Conservation (phyloP, 2,113 vertebrate genomes). For the Vimba vimba region DNA sequence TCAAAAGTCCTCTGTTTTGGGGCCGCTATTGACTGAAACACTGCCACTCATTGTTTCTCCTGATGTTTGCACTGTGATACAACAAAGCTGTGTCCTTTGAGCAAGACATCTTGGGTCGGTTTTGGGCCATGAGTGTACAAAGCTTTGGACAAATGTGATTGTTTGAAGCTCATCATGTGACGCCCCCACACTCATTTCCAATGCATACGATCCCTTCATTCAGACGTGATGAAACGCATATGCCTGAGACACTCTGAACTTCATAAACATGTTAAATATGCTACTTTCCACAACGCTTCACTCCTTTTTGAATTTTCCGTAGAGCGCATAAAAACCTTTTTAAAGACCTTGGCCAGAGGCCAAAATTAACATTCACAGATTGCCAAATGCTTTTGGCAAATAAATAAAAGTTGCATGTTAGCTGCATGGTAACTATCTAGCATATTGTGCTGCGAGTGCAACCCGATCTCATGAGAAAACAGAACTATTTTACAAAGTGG, state of each 20-base stretch:
- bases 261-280: background rate
- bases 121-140: constrained; percentile 30
- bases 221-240: background rate
- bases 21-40: constrained; percentile 65
- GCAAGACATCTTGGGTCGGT: constrained; percentile 40
- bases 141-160: constrained; percentile 53
- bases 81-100: constrained; percentile 60
- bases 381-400: background rate
- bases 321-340: background rate
- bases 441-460: background rate
- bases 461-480: too few relatives aligned
- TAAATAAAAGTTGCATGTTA: background rate
- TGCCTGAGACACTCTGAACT: background rate
- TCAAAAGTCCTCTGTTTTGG: constrained; percentile 67
- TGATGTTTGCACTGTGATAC: constrained; percentile 67
- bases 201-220: constrained; percentile 2
- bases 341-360: constrained; percentile 7
- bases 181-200: background rate
- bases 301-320: background rate
- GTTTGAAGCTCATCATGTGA: constrained; percentile 45
- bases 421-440: background rate
- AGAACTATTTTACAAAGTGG: too few relatives aligned
- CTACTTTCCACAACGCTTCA: background rate
- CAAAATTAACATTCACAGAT: background rate
- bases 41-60: constrained; percentile 70